phyloP scores from a whole-genome alignment of 2,888 invertebrate species.

The Electrophaes corylata region DNA sequence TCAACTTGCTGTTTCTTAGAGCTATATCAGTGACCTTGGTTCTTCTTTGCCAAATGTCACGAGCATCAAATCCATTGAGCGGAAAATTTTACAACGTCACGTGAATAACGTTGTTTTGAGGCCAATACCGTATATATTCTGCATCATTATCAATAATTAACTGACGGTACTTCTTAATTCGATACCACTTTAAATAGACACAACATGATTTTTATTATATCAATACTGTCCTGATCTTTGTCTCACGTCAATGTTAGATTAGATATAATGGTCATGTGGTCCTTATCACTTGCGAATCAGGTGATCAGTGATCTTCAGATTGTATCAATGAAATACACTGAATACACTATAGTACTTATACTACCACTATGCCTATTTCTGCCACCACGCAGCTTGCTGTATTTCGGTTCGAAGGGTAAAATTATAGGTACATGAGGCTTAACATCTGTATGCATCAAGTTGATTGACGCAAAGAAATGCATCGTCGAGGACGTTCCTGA shows the following conservation, averaged over 20 bases:
- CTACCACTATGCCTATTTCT: too few species aligned
- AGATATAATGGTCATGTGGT: slow-evolving; percentile 62
- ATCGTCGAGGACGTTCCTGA: too few species aligned
- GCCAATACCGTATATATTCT: slow-evolving; percentile 43
- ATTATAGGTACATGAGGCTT: too few species aligned
- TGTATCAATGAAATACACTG: background rate
- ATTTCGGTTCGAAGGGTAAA: too few species aligned
- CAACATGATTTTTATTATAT: background rate
- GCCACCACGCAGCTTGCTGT: too few species aligned
- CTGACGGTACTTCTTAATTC: slow-evolving; percentile 12
- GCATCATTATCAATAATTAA: slow-evolving; percentile 51
- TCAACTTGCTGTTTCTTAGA: too few species aligned
- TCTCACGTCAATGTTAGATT: slow-evolving; percentile 46
- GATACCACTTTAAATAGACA: slow-evolving; percentile 1
- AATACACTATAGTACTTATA: background rate
- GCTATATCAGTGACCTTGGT: too few species aligned
- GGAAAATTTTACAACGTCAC: slow-evolving; percentile 51
- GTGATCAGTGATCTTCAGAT: slow-evolving; percentile 54
- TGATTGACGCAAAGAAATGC: too few species aligned
- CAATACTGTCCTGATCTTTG: slow-evolving; percentile 32
- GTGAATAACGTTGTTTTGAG: slow-evolving; percentile 51
- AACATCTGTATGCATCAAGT: too few species aligned
- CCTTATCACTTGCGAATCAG: slow-evolving; percentile 57
- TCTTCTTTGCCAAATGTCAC: slow-evolving; percentile 21
- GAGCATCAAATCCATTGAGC: slow-evolving; percentile 23